Evolutionary conservation across 1,140 invertebrate species (phyloP), one percentile per base, ranked within the genome.

Genomic region (Piezodorus guildinii): DNA sequence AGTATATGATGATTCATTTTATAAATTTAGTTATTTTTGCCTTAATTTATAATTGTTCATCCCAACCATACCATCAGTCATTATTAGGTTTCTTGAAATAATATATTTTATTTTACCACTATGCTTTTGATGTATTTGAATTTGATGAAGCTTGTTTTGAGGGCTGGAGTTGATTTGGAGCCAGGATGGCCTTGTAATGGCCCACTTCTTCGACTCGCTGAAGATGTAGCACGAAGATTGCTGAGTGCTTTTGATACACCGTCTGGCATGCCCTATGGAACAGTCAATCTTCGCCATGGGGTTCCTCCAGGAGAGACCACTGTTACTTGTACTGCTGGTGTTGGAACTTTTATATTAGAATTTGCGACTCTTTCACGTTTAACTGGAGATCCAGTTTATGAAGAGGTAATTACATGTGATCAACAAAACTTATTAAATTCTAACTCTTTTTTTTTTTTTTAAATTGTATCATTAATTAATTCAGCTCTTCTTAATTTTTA

Each of bases 221-320:
- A 98, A 77, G 89, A 95, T 78, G 91, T 97, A 46, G 94, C 91
- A 6, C 79, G 90, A 67, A 83, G 91, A 72, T 74, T 99, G 5
- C 80, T 98, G 52, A 87, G 90, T 19, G 91, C 91, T 5, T 94
- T 94, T 76, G 86, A 93, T 70, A 92, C 90, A 0, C 83, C 82
- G 15, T 92, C 91, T 23, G 95, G 96, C 1, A 99, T 99, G 96
- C 96, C 97, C 0, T 99, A 97, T 79, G 97, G 97, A 17, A 99
- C 96, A 12, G 93, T 93, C 0, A 97, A 97, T 75, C 74, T 98
- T 12, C 82, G 86, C 59, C 81, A 92, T 74, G 96, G 96, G 4
- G 91, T 99, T 3, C 96, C 96, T 4, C 81, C 82, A 60, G 91
- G 90, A 16, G 96, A 99, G 78, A 99, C 96, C 9, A 88, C 90